Percentiles rank a stretch among this genome's conserved stretches.
These are phyloP conservation scores for Pyrgilauda ruficollis DNA, from an alignment of 2,113 vertebrate genomes.

Conservation along the genomic window DNA sequence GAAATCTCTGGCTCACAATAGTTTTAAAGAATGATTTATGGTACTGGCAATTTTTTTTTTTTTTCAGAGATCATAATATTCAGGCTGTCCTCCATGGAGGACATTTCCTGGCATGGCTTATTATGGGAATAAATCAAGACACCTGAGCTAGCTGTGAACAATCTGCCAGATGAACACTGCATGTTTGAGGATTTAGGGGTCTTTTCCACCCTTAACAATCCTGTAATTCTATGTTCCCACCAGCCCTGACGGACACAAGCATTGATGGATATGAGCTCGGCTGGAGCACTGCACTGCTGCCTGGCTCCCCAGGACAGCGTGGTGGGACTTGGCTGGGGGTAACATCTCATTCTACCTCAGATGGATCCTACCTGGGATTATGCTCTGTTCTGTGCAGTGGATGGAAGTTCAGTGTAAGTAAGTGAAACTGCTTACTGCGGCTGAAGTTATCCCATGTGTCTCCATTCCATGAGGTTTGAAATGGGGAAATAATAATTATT, in stretches of 20 bases:
- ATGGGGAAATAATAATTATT: background rate
- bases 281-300: background rate
- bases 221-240: background rate
- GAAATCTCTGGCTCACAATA: background rate
- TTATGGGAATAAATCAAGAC: background rate
- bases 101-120: background rate
- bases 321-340: background rate
- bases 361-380: background rate
- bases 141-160: background rate
- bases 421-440: background rate
- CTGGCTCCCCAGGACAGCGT: rapidly evolving
- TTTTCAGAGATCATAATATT: background rate
- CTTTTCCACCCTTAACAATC: background rate
- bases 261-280: background rate
- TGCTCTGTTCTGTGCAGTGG: background rate
- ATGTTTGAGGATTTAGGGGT: background rate
- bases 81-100: background rate
- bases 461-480: background rate
- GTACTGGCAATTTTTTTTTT: background rate
- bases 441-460: background rate
- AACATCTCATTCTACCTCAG: background rate
- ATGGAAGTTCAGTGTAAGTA: background rate
- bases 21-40: background rate
- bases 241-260: background rate
- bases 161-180: background rate